Percentiles rank a stretch among this genome's conserved stretches.
Conservation (phyloP, 2,113 vertebrate species). For the Semnornis frantzii region DNA sequence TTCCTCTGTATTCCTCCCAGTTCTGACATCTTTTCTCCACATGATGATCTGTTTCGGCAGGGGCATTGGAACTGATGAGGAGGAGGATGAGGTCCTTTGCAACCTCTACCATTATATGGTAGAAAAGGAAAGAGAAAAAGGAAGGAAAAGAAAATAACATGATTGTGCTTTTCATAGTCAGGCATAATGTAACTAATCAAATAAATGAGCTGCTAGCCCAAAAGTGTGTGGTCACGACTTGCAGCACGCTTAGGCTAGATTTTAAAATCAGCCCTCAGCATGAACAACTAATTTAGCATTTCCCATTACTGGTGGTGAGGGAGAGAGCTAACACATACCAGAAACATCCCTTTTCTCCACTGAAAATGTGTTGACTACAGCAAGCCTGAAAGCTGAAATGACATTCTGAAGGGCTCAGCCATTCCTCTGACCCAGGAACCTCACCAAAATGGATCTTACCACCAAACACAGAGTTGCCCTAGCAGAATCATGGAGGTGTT, state of each 20-base stretch:
- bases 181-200: neutral
- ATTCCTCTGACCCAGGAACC: neutral
- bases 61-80: no score
- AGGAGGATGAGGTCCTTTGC: no score
- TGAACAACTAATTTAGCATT: neutral
- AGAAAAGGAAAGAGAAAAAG: no score
- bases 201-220: neutral
- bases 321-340: rapidly evolving
- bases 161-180: neutral
- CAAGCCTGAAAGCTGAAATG: neutral
- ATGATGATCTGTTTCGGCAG: no score
- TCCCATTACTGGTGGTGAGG: neutral
- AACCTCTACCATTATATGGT: no score
- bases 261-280: neutral
- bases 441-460: neutral
- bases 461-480: neutral
- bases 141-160: no score
- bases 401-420: neutral
- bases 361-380: neutral
- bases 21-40: no score
- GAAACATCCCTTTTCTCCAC: neutral
- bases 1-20: no score
- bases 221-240: neutral
- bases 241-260: neutral
- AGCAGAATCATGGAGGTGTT: neutral